Evolutionary conservation across 2,797 vertebrate species (phyloP).

Genomic region (Gallinago nigripennis): DNA sequence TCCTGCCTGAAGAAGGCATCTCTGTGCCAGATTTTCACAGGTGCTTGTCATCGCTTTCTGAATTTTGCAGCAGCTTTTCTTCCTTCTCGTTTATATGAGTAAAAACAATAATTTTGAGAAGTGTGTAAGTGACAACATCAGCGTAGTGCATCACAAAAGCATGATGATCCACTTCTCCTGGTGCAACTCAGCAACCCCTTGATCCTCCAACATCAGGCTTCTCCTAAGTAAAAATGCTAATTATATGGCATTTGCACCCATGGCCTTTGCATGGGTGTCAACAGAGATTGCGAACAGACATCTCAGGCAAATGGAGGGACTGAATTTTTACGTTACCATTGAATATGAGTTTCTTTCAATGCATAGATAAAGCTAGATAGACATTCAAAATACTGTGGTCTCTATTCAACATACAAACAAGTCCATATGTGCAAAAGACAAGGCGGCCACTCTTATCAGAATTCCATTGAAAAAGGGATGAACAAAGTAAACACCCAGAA

Average conservation of each 20-base stretch:
- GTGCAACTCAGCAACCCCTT: background rate
- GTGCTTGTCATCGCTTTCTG: background rate
- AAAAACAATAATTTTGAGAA: background rate
- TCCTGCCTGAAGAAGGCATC: background rate
- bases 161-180: background rate
- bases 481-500: background rate
- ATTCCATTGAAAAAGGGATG: constrained; percentile 2
- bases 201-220: background rate
- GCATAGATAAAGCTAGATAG: constrained; percentile 10
- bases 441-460: background rate
- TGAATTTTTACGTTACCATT: background rate
- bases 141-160: background rate
- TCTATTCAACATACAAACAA: background rate
- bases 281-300: background rate
- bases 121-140: background rate
- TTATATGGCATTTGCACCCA: background rate
- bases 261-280: background rate
- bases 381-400: background rate
- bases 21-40: background rate
- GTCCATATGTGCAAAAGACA: background rate
- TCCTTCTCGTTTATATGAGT: background rate
- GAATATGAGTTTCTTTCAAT: constrained; percentile 7
- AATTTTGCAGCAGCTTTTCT: background rate
- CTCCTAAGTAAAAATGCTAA: background rate
- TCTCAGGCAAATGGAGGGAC: background rate